Conservation (phyloP, 2,888 invertebrate genomes). For the Willowsia nigromaculata region DNA sequence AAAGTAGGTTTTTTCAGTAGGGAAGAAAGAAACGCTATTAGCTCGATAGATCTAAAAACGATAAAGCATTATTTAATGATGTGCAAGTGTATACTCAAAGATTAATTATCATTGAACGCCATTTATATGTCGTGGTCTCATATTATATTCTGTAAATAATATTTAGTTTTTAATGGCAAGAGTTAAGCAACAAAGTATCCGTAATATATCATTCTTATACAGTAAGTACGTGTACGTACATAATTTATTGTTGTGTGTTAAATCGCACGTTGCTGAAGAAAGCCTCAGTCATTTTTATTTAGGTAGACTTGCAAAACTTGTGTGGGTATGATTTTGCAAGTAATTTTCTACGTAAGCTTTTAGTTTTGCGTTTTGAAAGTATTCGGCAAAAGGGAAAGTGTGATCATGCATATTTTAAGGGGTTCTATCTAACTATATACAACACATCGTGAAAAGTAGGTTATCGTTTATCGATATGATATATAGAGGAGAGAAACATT, state of each 20-base stretch:
- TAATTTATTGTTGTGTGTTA: background rate
- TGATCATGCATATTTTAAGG: background rate
- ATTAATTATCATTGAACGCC: background rate
- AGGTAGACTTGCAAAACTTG: background rate
- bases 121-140: background rate
- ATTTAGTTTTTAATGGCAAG: background rate
- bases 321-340: background rate
- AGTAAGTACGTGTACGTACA: background rate
- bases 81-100: background rate
- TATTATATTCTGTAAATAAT: background rate
- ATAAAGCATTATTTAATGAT: background rate
- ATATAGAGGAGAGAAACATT: background rate
- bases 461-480: no score
- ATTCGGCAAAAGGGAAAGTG: background rate
- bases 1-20: background rate
- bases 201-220: background rate
- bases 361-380: background rate
- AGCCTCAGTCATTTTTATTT: background rate
- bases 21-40: background rate
- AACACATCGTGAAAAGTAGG: no score
- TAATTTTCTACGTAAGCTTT: background rate
- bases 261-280: background rate
- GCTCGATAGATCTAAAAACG: background rate
- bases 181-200: background rate
- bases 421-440: background rate